A percentile compares a stretch with the other conserved stretches of the same genome.
Evolutionary conservation across 2,113 vertebrate genomes (phyloP).

Genomic region (Gobius niger): DNA sequence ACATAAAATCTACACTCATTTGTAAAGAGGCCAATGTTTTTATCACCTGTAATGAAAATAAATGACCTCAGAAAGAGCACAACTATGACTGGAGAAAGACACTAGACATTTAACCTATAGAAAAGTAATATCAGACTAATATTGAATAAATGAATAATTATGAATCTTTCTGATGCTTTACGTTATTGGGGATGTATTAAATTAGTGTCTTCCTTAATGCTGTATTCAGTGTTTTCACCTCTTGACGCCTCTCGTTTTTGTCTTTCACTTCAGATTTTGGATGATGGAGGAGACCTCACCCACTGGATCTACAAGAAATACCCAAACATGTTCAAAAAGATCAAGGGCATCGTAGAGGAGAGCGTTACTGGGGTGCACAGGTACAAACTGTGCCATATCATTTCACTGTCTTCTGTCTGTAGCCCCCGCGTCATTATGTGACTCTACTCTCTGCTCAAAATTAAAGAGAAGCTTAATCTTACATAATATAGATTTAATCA

Average conservation of each 20-base stretch:
- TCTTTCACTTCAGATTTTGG: conserved; percentile 83
- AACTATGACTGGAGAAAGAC: too few relatives aligned
- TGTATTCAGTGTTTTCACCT: neutral
- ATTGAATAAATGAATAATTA: too few relatives aligned
- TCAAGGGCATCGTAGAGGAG: conserved; percentile 98
- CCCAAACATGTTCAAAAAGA: conserved; percentile 99
- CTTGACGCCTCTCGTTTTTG: neutral
- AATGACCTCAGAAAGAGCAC: too few relatives aligned
- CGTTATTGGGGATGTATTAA: neutral
- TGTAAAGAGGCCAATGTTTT: too few relatives aligned
- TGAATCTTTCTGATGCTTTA: neutral
- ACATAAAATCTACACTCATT: too few relatives aligned
- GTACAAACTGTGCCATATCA: conserved; percentile 59
- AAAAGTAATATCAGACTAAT: too few relatives aligned
- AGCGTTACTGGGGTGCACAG: conserved; percentile 98
- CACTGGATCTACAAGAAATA: conserved; percentile 99
- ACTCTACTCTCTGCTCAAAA: neutral
- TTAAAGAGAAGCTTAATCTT: neutral
- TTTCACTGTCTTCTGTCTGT: neutral
- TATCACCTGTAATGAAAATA: too few relatives aligned
- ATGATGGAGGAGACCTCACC: conserved; percentile 96
- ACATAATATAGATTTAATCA: neutral
- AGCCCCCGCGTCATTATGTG: too few relatives aligned
- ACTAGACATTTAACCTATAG: too few relatives aligned
- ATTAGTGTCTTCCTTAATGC: neutral